Evolutionary conservation across 2,888 invertebrate genomes (phyloP).

Genomic region (Nemapogon koenigi): DNA sequence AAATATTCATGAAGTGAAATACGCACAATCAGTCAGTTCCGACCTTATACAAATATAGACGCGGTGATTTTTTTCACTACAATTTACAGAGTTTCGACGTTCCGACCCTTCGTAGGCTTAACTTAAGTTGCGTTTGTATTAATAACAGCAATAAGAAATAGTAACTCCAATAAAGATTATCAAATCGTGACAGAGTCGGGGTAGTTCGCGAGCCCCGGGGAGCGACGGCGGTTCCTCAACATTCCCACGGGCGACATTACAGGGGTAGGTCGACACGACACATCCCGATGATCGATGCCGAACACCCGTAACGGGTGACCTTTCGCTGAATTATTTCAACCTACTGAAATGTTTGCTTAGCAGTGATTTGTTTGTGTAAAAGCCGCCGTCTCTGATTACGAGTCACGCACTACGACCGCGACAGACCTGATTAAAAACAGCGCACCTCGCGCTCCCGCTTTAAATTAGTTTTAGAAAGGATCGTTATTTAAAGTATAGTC

Average conservation of each 20-base stretch:
- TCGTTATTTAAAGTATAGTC: too few species aligned
- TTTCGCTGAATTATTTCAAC: slow-evolving; percentile 60
- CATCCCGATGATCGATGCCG: slow-evolving; percentile 62
- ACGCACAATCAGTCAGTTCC: slow-evolving; percentile 1
- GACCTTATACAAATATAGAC: too few species aligned
- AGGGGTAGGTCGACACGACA: slow-evolving; percentile 43
- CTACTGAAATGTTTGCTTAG: slow-evolving; percentile 59
- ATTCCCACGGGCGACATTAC: slow-evolving; percentile 55
- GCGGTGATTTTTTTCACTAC: too few species aligned
- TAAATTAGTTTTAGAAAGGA: too few species aligned
- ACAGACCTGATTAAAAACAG: too few species aligned
- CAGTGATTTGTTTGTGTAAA: slow-evolving; percentile 48
- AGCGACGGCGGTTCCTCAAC: slow-evolving; percentile 29
- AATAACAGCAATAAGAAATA: background rate
- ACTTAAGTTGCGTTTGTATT: background rate
- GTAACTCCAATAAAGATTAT: background rate
- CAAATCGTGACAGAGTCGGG: slow-evolving; percentile 24
- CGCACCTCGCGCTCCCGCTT: too few species aligned
- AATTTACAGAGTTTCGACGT: background rate
- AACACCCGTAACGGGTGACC: slow-evolving; percentile 62
- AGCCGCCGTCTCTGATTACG: too few species aligned
- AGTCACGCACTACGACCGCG: too few species aligned
- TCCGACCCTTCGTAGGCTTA: background rate
- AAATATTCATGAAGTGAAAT: slow-evolving; percentile 32
- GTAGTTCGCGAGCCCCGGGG: slow-evolving; percentile 31